Evolutionary conservation across 2,113 vertebrate genomes (phyloP).

Genomic region (Tricholaema leucomelas): DNA sequence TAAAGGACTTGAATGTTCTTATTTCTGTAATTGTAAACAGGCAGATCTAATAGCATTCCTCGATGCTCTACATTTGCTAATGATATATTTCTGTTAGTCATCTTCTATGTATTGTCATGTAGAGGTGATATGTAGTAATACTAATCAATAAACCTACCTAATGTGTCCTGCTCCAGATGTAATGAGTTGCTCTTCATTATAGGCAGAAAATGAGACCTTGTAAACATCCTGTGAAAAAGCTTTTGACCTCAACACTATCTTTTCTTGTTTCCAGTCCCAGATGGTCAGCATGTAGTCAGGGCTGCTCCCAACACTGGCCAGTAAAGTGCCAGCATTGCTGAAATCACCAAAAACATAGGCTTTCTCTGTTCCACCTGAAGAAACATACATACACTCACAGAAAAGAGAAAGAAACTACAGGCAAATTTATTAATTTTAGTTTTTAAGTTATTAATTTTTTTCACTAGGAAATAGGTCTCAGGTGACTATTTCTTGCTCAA

Average conservation of each 20-base stretch:
- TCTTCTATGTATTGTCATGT: background rate
- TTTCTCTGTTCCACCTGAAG: constrained; percentile 84
- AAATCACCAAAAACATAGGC: constrained; percentile 86
- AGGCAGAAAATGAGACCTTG: constrained; percentile 87
- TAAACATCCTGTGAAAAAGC: constrained; percentile 92
- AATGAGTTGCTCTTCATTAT: constrained; percentile 85
- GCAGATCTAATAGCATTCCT: background rate
- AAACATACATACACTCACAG: background rate
- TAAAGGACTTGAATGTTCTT: background rate
- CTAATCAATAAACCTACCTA: constrained; percentile 75
- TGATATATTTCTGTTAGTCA: background rate
- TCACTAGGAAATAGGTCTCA: background rate
- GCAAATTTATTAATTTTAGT: too few relatives aligned
- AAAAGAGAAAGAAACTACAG: background rate
- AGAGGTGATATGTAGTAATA: background rate
- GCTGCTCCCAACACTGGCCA: constrained; percentile 85
- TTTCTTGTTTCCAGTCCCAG: constrained; percentile 92
- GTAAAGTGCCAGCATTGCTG: constrained; percentile 79
- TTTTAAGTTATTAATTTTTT: too few relatives aligned
- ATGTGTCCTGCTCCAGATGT: constrained; percentile 89
- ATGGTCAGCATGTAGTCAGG: constrained; percentile 90
- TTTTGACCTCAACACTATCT: constrained; percentile 84
- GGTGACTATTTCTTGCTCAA: background rate
- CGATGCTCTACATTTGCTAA: background rate
- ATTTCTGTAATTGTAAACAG: background rate